Evolutionary conservation across 2,113 vertebrate genomes (phyloP).

Genomic region (Blennius ocellaris): DNA sequence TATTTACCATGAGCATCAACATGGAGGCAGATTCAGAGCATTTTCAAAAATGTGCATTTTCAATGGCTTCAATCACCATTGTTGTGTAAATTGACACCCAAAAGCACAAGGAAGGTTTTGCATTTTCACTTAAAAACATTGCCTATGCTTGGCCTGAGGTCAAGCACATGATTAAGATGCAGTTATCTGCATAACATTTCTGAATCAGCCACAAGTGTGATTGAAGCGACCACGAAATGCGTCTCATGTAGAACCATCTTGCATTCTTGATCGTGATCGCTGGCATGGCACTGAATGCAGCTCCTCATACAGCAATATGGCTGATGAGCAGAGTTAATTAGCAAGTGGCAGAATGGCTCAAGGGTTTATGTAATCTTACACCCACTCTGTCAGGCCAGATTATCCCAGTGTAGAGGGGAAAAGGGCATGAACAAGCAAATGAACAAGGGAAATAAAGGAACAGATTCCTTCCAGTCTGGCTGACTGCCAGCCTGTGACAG

Average conservation of each 20-base stretch:
- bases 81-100: too few relatives aligned
- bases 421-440: constrained; percentile 62
- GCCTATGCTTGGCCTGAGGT: too few relatives aligned
- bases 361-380: constrained; percentile 73
- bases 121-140: too few relatives aligned
- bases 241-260: constrained; percentile 2
- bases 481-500: constrained; percentile 46
- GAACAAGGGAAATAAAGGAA: constrained; percentile 64
- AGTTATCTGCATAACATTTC: not conserved
- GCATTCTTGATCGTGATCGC: constrained; percentile 13
- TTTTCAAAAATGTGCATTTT: too few relatives aligned
- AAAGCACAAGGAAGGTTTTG: too few relatives aligned
- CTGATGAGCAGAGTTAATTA: constrained; percentile 72
- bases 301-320: constrained; percentile 29
- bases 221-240: not conserved
- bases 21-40: too few relatives aligned
- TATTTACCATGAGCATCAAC: too few relatives aligned
- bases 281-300: constrained; percentile 20
- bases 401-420: constrained; percentile 56
- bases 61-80: too few relatives aligned
- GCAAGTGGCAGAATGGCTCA: constrained; percentile 51
- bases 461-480: constrained; percentile 44
- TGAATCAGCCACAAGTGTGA: not conserved
- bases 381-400: constrained; percentile 71
- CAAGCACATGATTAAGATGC: too few relatives aligned